Base-by-base conservation (phyloP, 2,797 vertebrate genomes). In the Danionella dracula region DNA sequence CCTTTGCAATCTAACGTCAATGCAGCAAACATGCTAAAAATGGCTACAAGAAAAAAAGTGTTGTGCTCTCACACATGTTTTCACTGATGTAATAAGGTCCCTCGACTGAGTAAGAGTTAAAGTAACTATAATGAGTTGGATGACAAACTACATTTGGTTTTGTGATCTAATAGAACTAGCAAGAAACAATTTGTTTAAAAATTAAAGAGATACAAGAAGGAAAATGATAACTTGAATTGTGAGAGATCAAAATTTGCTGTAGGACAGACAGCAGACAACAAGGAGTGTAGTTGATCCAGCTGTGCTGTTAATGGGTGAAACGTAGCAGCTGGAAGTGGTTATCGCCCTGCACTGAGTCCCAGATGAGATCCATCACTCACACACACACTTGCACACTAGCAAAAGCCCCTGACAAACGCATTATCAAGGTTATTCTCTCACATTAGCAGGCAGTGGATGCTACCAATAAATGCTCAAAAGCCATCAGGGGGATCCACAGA, bases 281-380 rank as follows among this genome's bases (percentile, higher is more conserved):
- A 53, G 51, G 29, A 55, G 42, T 29, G 54, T 31, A 23, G 70
- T 57, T 69, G 76, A 75, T 88, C 85, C 84, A 88, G 84, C 85
- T 87, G 85, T 84, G 84, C 70, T 82, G 80, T 79, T 84, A 84
- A 85, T 84, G 81, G 64, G 77, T 82, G 84, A 81, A 76, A 80
- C 40, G 4, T 60, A 82, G 79, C 86, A 85, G 85, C 87, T 88
- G 85, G 62, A 84, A 78, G 76, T 75, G 70, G 74, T 84, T 84
- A 82, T 68, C 76, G 81, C 77, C 74, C 76, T 62, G 74, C 78
- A 78, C 62, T 76, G 68, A 70, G 20, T 75, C 78, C 76, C 80
- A 67, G 61, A 63, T 55, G 54, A 76, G 63, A 27, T 70, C 72
- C 55, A 51, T 72, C 56, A 70, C 65, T 75, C 66, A 31, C 16